phyloP scores from a whole-genome alignment of 2,888 invertebrate species.

The Acanthopleura granulata region DNA sequence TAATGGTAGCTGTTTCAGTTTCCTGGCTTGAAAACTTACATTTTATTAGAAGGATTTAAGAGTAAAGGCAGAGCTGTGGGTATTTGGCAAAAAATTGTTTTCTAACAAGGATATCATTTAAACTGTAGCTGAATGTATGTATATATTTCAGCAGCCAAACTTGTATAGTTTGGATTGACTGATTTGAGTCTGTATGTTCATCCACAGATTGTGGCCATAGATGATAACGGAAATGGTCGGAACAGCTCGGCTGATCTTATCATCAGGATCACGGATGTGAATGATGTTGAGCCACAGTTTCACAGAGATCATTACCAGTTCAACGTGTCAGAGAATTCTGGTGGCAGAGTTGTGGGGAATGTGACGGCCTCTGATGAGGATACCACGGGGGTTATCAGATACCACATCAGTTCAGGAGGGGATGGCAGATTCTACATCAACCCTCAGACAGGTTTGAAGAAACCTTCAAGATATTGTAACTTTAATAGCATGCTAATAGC shows the following conservation, averaged over 20 bases:
- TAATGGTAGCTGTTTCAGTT: no score
- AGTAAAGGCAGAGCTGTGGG: no score
- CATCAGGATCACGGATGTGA: neutral
- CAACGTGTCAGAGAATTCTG: constrained; percentile 2
- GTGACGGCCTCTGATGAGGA: constrained; percentile 20
- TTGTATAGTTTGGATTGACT: neutral
- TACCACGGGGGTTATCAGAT: constrained; percentile 7
- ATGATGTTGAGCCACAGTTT: neutral
- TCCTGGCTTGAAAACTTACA: no score
- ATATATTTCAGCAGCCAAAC: no score
- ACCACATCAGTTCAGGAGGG: constrained; percentile 32
- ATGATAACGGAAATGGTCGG: neutral
- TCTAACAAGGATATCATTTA: no score
- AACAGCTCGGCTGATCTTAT: neutral
- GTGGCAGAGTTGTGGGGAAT: constrained; percentile 2
- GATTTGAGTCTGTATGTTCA: neutral
- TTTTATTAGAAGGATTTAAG: no score
- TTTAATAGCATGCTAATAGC: no score
- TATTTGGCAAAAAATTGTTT: no score
- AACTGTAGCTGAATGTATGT: no score
- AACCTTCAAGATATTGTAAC: no score
- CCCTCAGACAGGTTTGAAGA: constrained; percentile 27
- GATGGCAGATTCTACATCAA: constrained; percentile 35
- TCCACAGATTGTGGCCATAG: neutral
- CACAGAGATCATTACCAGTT: neutral